A percentile compares a stretch with the other conserved stretches of the same genome.
Evolutionary conservation across 2,797 vertebrate species (phyloP).

Genomic region (Distichodus sexfasciatus): DNA sequence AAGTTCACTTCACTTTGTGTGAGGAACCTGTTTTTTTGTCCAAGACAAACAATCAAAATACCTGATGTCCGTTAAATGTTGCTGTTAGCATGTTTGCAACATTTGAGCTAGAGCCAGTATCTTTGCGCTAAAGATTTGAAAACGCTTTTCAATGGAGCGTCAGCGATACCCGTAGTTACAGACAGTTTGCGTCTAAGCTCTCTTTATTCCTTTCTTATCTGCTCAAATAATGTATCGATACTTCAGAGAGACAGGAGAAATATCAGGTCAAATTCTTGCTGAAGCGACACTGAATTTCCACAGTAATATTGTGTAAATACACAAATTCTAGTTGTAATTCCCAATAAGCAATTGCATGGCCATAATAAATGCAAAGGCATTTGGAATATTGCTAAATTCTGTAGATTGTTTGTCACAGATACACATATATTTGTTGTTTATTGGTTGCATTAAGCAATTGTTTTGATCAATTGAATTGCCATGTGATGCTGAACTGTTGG

Average conservation of each 20-base stretch:
- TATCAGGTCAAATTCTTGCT: not conserved
- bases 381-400: constrained; percentile 9
- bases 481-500: constrained; percentile 63
- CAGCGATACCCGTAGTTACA: not conserved
- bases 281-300: not conserved
- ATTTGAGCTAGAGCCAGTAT: constrained; percentile 1
- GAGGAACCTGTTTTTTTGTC: constrained; percentile 15
- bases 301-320: not conserved
- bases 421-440: constrained; percentile 12
- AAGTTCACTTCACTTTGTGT: constrained; percentile 14
- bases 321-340: constrained; percentile 50
- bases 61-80: not conserved
- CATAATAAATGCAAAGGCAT: constrained; percentile 37
- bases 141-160: not conserved
- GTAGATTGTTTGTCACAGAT: constrained; percentile 16
- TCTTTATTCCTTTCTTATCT: not conserved
- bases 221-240: not conserved
- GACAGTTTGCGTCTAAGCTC: not conserved
- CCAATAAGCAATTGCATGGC: constrained; percentile 50
- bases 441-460: not conserved
- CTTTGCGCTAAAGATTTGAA: constrained; percentile 1
- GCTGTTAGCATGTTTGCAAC: constrained; percentile 3
- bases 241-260: constrained; percentile 9
- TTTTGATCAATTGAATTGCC: constrained; percentile 45
- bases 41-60: constrained; percentile 28